Evolutionary conservation across 2,113 vertebrate genomes (phyloP), one percentile per base, ranked within the genome.

Genomic region (Coturnix japonica): DNA sequence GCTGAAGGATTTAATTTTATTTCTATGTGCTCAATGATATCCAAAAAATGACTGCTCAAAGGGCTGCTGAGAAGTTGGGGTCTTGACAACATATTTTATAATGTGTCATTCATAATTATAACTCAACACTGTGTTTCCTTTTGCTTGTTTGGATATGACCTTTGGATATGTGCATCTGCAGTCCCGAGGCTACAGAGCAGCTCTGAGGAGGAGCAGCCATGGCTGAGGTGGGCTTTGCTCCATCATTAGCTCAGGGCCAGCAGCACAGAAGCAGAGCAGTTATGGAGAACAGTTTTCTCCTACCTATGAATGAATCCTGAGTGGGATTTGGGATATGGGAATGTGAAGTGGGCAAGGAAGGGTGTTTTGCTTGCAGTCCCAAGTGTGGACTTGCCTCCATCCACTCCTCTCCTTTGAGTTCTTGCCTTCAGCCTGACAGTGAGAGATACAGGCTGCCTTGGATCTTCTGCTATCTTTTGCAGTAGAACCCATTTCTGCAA

Each of bases 1-100:
- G 0, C 72, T 89, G 71, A 91, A 71, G 90, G 94, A 88, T 81
- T 91, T 82, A 28, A 86, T 93, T 96, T 70, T 82, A 91, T 89
- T 96, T 95, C 61, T 74, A 14, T 85, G 93, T 81, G 43, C 56
- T 77, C 49, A 81, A 69, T 51, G 57, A 49, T 80, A 88, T 65
- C 71, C 64, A 56, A 88, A 96, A 96, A 93, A 70, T 18, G 61
- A 85, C 47, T 44, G 33, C 80, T 88, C 9, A 4, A 75, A 51
- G 47, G 65, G 65, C 13, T 91, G 43, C 53, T 87, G 65, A 69
- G 71, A 75, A 80, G 8, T 35, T 59, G 21, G 35, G 41, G 12
- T 88, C 44, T 72, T 81, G 33, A 79, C 59, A 86, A 63, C 28
- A 8, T 78, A 26, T 88, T 96, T 96, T 92, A 75, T 81, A 82